Conservation (phyloP, 2,888 invertebrate species). For the Spicauda simplicius region DNA sequence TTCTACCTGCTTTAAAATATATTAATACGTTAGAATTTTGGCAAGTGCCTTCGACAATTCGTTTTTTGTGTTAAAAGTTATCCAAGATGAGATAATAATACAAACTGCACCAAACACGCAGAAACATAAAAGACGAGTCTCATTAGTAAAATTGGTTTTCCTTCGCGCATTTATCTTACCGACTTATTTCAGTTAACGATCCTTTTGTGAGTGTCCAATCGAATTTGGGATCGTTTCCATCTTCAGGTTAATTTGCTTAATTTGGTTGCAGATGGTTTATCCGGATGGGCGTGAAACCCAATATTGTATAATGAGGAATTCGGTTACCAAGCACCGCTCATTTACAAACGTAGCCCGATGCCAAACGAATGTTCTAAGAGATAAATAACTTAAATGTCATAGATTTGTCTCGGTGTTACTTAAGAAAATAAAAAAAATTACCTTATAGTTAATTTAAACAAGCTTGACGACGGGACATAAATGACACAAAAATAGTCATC, state of each 20-base stretch:
- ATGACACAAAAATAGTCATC: too few relatives aligned
- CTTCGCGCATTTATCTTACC: slow-evolving; percentile 16
- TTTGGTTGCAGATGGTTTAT: slow-evolving; percentile 31
- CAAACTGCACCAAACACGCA: not conserved
- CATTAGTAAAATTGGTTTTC: slow-evolving; percentile 17
- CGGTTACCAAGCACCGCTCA: not conserved
- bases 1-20: too few relatives aligned
- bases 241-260: slow-evolving; percentile 34
- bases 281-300: slow-evolving; percentile 1
- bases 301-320: slow-evolving; percentile 38
- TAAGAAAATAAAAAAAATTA: too few relatives aligned
- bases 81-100: not conserved
- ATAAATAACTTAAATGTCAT: too few relatives aligned
- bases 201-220: slow-evolving; percentile 28
- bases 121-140: not conserved
- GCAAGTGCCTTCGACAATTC: too few relatives aligned
- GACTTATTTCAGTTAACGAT: slow-evolving; percentile 36
- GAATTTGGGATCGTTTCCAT: slow-evolving; percentile 32
- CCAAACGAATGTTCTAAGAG: too few relatives aligned
- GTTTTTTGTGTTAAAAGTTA: too few relatives aligned
- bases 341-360: not conserved
- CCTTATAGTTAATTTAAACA: too few relatives aligned
- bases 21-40: too few relatives aligned
- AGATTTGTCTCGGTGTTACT: too few relatives aligned
- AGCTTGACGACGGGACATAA: too few relatives aligned